Percentiles rank a stretch among this genome's conserved stretches.
These are phyloP conservation scores for Sinopyrophorus schimmeli DNA, from an alignment of 2,888 invertebrate genomes.

Conservation along the genomic window DNA sequence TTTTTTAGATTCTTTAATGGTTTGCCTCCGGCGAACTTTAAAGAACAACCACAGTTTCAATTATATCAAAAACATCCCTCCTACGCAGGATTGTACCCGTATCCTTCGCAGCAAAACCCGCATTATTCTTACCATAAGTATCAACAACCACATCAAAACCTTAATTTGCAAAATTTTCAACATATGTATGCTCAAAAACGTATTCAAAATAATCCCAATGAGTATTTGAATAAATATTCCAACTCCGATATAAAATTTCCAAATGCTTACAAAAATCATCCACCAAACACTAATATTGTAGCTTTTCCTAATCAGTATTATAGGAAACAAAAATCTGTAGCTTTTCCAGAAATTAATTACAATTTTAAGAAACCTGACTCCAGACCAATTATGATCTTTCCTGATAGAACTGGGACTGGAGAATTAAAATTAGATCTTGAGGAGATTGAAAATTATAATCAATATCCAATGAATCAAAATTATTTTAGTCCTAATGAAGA, in stretches of 20 bases:
- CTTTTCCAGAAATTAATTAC: conserved; percentile 24
- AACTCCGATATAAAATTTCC: conserved; percentile 30
- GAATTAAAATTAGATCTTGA: conserved; percentile 56
- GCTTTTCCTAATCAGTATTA: too few relatives aligned
- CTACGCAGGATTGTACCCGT: too few relatives aligned
- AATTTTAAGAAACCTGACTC: not conserved
- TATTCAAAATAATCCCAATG: conserved; percentile 9
- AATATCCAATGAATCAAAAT: too few relatives aligned
- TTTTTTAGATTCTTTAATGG: conserved; percentile 79
- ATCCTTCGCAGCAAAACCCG: not conserved
- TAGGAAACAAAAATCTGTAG: conserved; percentile 19
- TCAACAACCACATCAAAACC: not conserved
- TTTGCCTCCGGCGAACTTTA: conserved; percentile 49
- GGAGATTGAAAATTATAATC: conserved; percentile 34
- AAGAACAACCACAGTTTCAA: conserved; percentile 1
- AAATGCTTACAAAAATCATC: not conserved
- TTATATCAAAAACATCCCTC: not conserved
- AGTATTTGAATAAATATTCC: not conserved
- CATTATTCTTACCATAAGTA: conserved; percentile 9
- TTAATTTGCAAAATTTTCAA: not conserved
- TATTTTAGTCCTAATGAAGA: too few relatives aligned
- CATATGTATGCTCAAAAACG: not conserved
- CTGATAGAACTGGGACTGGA: conserved; percentile 60
- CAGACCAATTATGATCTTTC: conserved; percentile 54
- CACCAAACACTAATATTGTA: too few relatives aligned